Conservation (phyloP, 2,888 invertebrate genomes). For the Leptinotarsa rubiginosa region DNA sequence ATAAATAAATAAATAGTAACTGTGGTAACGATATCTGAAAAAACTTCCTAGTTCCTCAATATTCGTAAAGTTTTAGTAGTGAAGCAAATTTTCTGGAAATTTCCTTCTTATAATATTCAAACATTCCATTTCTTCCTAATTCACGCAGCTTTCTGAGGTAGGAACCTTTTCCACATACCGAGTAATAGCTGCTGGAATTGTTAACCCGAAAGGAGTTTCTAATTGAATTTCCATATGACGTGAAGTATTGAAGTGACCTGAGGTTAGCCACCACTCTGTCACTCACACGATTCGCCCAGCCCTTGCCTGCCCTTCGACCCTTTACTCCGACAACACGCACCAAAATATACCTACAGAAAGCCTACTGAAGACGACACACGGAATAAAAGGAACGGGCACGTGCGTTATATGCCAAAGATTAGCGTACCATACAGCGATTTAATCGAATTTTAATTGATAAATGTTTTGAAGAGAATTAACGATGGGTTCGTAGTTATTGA, state of each 20-base stretch:
- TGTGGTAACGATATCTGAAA: too few relatives aligned
- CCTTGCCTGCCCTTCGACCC: constrained; percentile 45
- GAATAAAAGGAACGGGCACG: constrained; percentile 5
- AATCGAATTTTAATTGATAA: constrained; percentile 61
- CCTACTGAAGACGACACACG: constrained; percentile 10
- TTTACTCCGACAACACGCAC: constrained; percentile 3
- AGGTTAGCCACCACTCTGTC: constrained; percentile 44
- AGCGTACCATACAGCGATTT: constrained; percentile 58
- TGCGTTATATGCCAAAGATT: constrained; percentile 54
- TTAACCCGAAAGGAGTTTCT: constrained; percentile 49
- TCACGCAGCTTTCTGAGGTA: background rate
- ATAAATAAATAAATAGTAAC: too few relatives aligned
- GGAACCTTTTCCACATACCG: background rate
- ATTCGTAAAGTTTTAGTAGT: too few relatives aligned
- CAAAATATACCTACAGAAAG: constrained; percentile 9
- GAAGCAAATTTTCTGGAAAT: too few relatives aligned
- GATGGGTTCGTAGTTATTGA: background rate
- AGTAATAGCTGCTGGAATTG: background rate
- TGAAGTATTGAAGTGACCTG: constrained; percentile 48
- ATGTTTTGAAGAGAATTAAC: background rate
- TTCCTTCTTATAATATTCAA: too few relatives aligned
- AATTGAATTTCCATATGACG: constrained; percentile 56
- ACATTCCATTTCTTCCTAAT: too few relatives aligned
- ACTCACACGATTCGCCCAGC: constrained; percentile 40
- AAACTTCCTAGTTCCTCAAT: too few relatives aligned